These are phyloP conservation scores for Ibidorhyncha struthersii DNA, from an alignment of 2,113 vertebrate species.

Conservation along the genomic window DNA sequence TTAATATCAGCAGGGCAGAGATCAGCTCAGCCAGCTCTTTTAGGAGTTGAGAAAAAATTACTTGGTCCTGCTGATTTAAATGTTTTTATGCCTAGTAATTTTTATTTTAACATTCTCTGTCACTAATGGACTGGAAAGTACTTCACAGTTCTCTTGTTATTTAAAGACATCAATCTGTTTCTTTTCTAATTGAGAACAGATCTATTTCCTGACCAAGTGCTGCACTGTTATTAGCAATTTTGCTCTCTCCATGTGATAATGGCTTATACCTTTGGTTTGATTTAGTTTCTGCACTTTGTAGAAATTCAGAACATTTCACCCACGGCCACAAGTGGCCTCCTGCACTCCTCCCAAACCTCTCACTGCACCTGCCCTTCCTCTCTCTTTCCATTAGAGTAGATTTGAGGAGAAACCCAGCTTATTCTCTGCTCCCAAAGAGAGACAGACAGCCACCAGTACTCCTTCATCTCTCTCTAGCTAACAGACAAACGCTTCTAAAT, in stretches of 20 bases:
- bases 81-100: slow-evolving; percentile 53
- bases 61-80: slow-evolving; percentile 19
- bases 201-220: not conserved
- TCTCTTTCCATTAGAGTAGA: not conserved
- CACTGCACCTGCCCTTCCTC: not conserved
- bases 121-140: slow-evolving; percentile 56
- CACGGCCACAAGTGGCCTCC: accelerated
- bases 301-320: not conserved
- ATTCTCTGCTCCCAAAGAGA: not conserved
- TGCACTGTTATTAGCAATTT: not conserved
- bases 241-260: not conserved
- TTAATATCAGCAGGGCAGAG: slow-evolving; percentile 43
- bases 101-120: slow-evolving; percentile 38
- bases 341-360: not conserved
- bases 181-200: slow-evolving; percentile 25
- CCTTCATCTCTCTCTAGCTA: not conserved
- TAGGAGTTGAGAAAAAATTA: slow-evolving; percentile 29
- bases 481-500: not conserved
- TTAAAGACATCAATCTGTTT: slow-evolving; percentile 39
- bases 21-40: slow-evolving; percentile 39
- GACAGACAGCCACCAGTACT: not conserved
- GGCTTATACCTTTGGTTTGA: not conserved
- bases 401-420: not conserved
- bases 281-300: not conserved
- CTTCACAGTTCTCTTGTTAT: not conserved